Base-by-base conservation (phyloP, 2,888 invertebrate species). In the Drosophila antonietae region DNA sequence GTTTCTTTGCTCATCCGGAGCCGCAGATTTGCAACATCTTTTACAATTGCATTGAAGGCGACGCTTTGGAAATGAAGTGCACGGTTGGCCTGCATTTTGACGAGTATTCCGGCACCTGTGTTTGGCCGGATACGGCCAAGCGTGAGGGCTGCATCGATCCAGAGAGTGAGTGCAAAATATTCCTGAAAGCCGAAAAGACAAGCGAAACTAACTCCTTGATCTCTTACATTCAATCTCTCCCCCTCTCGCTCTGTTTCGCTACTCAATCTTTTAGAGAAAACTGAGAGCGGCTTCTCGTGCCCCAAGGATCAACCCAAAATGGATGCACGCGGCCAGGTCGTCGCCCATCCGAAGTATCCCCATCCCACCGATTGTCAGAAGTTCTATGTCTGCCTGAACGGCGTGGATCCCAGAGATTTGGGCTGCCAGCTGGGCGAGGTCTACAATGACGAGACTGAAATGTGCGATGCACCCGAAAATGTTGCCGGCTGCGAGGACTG, bases 401-500 rank as follows among this genome's bases (percentile, higher is more conserved):
- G 97, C 15, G 94, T 95, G 35, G 97, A 96, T 81, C 97, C 98
- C n/a, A 95, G 97, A 75, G 97, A 97, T 92, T 95, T 97, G 75
- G 97, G 97, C 39, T 98, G 98, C 93, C 95, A 95, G 89, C 95
- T 95, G 62, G 97, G 98, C 68, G 96, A 97, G 91, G 98, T 97
- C n/a, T 98, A 97, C 94, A 98, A 98, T 91, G 97, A 97, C 80
- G 96, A 95, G 77, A 93, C 95, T 1, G 96, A 97, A 93, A 95
- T 95, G 91, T 98, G 98, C 92, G 98, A 98, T 92, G 95, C 96
- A 2, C 97, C 97, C 39, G 97, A 97, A 93, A 97, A 97, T 92
- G 98, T 98, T 62, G 94, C 96, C 83, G 97, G 97, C 94, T 98
- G 98, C 90, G 97, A 97, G 95, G 96, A 97, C 91, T 97, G 97